Evolutionary conservation across 1,140 invertebrate genomes (phyloP), one percentile per base, ranked within the genome.

Genomic region (Thaumatotibia leucotreta): DNA sequence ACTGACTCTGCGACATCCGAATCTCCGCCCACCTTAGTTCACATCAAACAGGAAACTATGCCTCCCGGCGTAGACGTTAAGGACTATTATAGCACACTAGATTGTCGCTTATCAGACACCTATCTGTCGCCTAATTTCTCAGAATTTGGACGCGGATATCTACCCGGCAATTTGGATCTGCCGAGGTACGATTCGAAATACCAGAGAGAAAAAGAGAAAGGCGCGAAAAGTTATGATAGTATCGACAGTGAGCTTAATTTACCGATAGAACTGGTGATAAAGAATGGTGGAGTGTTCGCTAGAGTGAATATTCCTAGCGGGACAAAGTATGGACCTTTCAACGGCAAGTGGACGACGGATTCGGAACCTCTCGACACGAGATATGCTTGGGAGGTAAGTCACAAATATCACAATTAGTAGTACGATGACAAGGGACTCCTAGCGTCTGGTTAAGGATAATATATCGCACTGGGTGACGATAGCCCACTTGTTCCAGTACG

Each of bases 321-420:
- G 2, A 93, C 92, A 4, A 93, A 93, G 70, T 95, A 95, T 81
- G 95, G 95, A 27, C 95, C 95, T 1, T 96, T 95, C 72, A 84
- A 93, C 58, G 95, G 95, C 0, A 94, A 94, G 82, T 94, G 94
- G 94, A 92, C 92, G 54, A 88, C 86, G 27, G 89, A 93, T 69
- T 94, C 95, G 23, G 89, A 93, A 70, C 94, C 95, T 8, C 80
- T 93, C 69, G 93, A 95, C 73, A 85, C 91, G 32, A 91, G 92
- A 72, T 95, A 93, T 79, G 94, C 95, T 31, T 95, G 94, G 94
- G 94, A 96, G 94, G 95, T 96, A 86, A 94, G 94, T 82, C 66
- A 14, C 23, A 27, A 20, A n/a, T n/a, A n/a, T n/a, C n/a, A n/a
- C n/a, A n/a, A n/a, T n/a, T n/a, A n/a, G n/a, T 58, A 1, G 31